Base-by-base conservation (phyloP, 92 coral and sea anemone genomes). In the Palythoa caribaeorum region DNA sequence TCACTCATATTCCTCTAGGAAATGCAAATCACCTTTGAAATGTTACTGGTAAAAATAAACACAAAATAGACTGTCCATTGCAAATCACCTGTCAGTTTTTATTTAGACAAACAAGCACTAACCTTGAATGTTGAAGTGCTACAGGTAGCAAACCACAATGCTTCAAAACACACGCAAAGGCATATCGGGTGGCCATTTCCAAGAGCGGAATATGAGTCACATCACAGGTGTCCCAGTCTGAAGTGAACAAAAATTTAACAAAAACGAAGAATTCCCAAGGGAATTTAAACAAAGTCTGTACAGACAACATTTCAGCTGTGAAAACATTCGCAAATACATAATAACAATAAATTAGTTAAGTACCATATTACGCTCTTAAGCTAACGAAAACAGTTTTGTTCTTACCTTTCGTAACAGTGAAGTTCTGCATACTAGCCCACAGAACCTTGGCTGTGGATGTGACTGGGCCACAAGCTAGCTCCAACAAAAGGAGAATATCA, bases 91-190 rank as follows among this genome's bases (percentile, higher is more conserved):
- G 28, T 28, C 28, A 0, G 28, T 28, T 28, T 28, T 28, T 0
- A 68, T 0, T 76, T 44, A 3, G 20, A 17, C 37, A 11, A 38
- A 63, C 9, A 35, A 60, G n/a, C 40, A 73, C 93, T 38, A 17
- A 92, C 94, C 88, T 92, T 19, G 88, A 78, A 47, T 87, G 88
- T 55, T 92, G 94, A 65, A 92, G 90, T 7, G 94, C 94, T 9
- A 87, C 88, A 28, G 94, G 95, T 47, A 94, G 84, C 85, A 94
- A 90, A 20, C 97, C 97, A 93, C 95, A 88, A 90, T 94, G 97
- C 66, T 94, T 94, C 0, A 94, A 89, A 38, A 92, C 66, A 71
- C 93, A 89, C 14, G 97, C 92, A 83, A 94, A 92, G 6, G 93
- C 84, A 87, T 89, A 94, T 28, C 94, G 92, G 66, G 92, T 88